These are phyloP conservation scores for Plebejus melissa DNA, from an alignment of 2,888 invertebrate species.

Conservation along the genomic window DNA sequence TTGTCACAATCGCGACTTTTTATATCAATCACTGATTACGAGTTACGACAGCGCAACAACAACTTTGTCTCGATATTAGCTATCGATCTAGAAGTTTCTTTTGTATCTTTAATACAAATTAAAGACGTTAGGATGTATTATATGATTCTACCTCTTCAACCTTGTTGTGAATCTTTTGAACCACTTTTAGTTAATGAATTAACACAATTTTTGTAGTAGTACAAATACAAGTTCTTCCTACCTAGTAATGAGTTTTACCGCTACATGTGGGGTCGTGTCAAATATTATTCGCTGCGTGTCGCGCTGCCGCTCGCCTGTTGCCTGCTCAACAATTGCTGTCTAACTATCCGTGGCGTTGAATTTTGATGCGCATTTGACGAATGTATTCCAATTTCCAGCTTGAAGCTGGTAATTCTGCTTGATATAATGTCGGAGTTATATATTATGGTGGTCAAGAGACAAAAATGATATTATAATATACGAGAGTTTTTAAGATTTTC, in stretches of 20 bases:
- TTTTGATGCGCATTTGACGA: constrained; percentile 3
- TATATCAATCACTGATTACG: constrained; percentile 13
- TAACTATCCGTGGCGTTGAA: constrained; percentile 10
- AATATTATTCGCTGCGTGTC: not conserved
- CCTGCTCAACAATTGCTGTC: not conserved
- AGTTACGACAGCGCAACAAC: not conserved
- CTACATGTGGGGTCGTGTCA: constrained; percentile 4
- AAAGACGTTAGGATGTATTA: not conserved
- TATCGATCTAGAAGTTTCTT: not conserved
- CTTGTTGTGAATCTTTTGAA: not conserved
- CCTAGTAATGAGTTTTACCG: not conserved
- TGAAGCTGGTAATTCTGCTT: not conserved
- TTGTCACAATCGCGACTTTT: constrained; percentile 21
- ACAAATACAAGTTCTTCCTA: too few relatives aligned
- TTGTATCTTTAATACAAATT: not conserved
- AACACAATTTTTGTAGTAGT: not conserved
- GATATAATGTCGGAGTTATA: too few relatives aligned
- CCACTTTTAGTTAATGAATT: not conserved
- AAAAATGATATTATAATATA: too few relatives aligned
- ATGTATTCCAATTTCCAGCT: not conserved
- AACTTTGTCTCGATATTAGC: not conserved
- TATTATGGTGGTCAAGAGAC: too few relatives aligned
- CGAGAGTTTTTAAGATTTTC: too few relatives aligned
- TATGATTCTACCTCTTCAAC: not conserved
- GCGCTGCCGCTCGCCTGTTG: not conserved